Evolutionary conservation across 1,140 invertebrate species (phyloP).

Genomic region (Plodia interpunctella): DNA sequence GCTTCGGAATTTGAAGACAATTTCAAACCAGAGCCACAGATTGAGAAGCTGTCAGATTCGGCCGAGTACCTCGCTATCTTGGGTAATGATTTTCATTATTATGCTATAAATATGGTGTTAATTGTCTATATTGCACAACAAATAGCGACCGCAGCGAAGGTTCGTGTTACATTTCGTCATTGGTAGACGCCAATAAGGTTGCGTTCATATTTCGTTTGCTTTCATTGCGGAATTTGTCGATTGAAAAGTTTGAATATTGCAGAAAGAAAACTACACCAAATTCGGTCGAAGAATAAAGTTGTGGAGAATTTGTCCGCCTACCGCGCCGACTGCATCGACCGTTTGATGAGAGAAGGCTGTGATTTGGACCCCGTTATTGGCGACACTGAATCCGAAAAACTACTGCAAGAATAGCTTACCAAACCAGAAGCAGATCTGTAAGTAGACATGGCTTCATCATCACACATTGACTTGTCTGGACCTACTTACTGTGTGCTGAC

Average conservation of each 20-base stretch:
- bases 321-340: slow-evolving; percentile 60
- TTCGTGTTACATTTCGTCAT: slow-evolving; percentile 2
- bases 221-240: background rate
- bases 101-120: background rate
- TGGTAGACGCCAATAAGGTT: background rate
- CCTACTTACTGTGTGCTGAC: slow-evolving; percentile 82
- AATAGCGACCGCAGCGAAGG: slow-evolving; percentile 1
- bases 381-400: slow-evolving; percentile 62
- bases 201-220: background rate
- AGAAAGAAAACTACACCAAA: slow-evolving; percentile 59
- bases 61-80: slow-evolving; percentile 63
- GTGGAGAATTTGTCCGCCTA: slow-evolving; percentile 64
- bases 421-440: slow-evolving; percentile 34
- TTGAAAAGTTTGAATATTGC: slow-evolving; percentile 25
- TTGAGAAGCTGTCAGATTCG: slow-evolving; percentile 55
- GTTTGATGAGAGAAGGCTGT: slow-evolving; percentile 66
- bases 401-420: slow-evolving; percentile 53
- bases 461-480: slow-evolving; percentile 68
- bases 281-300: slow-evolving; percentile 63
- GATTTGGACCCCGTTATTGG: slow-evolving; percentile 66
- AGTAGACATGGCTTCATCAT: slow-evolving; percentile 65
- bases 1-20: slow-evolving; percentile 60
- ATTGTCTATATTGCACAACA: slow-evolving; percentile 8
- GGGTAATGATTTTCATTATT: slow-evolving; percentile 38
- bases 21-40: slow-evolving; percentile 43